Evolutionary conservation across 2,113 vertebrate species (phyloP).

Genomic region (Myotis lucifugus): DNA sequence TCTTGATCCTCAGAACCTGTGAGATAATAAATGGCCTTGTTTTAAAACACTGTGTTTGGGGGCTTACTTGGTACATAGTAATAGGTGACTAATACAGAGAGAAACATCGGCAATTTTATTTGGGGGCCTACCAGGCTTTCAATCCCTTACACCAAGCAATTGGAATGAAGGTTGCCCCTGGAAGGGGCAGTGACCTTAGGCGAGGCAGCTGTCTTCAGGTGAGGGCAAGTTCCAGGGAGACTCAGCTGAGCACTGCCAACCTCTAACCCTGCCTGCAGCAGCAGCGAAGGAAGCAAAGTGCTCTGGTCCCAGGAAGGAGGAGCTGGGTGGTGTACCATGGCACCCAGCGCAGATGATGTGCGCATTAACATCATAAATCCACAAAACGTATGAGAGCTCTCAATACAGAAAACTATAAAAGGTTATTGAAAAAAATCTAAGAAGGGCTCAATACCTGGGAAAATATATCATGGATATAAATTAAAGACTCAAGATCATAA

Average conservation of each 20-base stretch:
- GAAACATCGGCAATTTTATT: background rate
- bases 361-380: background rate
- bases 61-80: background rate
- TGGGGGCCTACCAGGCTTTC: background rate
- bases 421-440: background rate
- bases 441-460: background rate
- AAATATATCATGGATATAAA: background rate
- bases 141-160: background rate
- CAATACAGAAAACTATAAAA: background rate
- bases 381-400: background rate
- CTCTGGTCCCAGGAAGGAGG: background rate
- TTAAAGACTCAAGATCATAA: background rate
- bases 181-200: background rate
- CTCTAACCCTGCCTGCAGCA: background rate
- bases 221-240: background rate
- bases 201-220: background rate
- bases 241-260: background rate
- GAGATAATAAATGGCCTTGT: background rate
- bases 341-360: background rate
- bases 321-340: background rate
- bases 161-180: background rate
- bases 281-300: background rate
- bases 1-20: background rate
- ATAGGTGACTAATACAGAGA: background rate
- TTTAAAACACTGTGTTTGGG: background rate